Evolutionary conservation across 2,113 vertebrate species (phyloP).

Genomic region (Lepus timidus): DNA sequence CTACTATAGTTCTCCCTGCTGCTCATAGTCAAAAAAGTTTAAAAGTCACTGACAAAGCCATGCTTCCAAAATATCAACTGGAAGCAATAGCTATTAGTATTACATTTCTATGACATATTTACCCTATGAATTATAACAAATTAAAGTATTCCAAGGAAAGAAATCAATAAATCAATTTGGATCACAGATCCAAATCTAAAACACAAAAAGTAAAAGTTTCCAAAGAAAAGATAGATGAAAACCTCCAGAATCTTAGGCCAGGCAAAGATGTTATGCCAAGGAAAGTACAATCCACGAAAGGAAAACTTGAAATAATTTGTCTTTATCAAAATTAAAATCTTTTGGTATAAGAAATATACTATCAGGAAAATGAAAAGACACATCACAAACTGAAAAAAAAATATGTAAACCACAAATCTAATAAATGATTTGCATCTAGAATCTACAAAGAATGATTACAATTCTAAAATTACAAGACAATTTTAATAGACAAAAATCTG

Average conservation of each 20-base stretch:
- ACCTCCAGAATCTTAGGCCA: not conserved
- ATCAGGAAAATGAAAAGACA: slow-evolving; percentile 20
- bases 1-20: not conserved
- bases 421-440: not conserved
- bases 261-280: slow-evolving; percentile 1
- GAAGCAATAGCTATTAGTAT: not conserved
- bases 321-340: slow-evolving; percentile 30
- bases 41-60: slow-evolving; percentile 3
- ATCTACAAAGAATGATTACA: not conserved
- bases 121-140: slow-evolving; percentile 31
- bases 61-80: slow-evolving; percentile 22
- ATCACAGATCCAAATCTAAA: not conserved
- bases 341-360: slow-evolving; percentile 3
- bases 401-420: slow-evolving; percentile 31
- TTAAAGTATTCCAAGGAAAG: not conserved
- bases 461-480: not conserved
- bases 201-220: slow-evolving; percentile 14
- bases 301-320: not conserved
- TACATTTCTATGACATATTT: not conserved
- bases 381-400: not conserved
- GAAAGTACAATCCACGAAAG: not conserved
- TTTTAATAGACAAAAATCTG: not conserved
- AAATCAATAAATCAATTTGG: not conserved
- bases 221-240: not conserved
- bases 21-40: slow-evolving; percentile 1